Evolutionary conservation across 2,888 invertebrate species (phyloP), one percentile per base, ranked within the genome.

Genomic region (Drosophila anomalipes): DNA sequence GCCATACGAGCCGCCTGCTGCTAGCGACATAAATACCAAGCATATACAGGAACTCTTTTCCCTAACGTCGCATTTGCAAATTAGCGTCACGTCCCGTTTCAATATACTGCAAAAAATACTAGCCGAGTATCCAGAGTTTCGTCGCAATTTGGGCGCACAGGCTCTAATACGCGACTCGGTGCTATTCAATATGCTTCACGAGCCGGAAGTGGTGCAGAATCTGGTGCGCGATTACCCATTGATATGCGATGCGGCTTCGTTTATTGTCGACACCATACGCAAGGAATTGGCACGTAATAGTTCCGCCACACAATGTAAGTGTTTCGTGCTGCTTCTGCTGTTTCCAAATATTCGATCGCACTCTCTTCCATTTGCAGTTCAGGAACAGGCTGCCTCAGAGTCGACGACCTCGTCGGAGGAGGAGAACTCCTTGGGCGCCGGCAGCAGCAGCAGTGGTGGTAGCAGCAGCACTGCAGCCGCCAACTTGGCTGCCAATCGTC

Each of bases 91-190:
- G 30, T 94, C 94, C 6, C 93, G 94, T 3, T 90, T 96, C 37
- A 95, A 91, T 57, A 93, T 93, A 51, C 63, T 93, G 7, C 92
- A 96, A 83, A 96, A 96, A 89, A 95, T 97, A 26, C 94, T 96
- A 28, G 94, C 95, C 3, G 95, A 95, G 35, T 95, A 95, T 70
- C 96, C 96, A 10, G 96, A 95, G 32, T 94, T 97, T 47, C 94
- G 94, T 7, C 94, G 95, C 54, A 96, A 97, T 93, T 95, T 96
- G 7, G 95, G 95, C 3, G 96, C 96, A 6, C 94, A 96, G 63
- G 95, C 96, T 0, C 94, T 97, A 79, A 94, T 97, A 41, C 95
- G 96, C 86, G 96, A 97, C 91, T 95, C 96, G 16, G 96, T 96
- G 78, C 93, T 97, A 12, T 94, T 97, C 79, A 94, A 95, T 44